Evolutionary conservation across 1,140 invertebrate genomes (phyloP).

Genomic region (Cotesia typhae): DNA sequence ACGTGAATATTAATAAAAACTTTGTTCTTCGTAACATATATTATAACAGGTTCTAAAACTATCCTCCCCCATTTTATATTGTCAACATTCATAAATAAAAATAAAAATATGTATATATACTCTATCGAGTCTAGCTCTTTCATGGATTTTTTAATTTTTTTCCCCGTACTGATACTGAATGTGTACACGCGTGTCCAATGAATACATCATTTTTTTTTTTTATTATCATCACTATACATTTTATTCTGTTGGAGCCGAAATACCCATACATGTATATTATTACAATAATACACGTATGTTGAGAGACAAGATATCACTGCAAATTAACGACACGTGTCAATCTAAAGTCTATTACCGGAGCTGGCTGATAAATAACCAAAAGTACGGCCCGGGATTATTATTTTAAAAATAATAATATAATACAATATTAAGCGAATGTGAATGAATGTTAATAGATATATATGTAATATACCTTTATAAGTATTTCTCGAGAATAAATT

Average conservation of each 20-base stretch:
- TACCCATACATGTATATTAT: no score
- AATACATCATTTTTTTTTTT: no score
- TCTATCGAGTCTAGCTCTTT: not conserved
- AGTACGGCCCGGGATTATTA: not conserved
- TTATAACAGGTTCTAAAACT: no score
- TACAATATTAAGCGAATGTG: conserved; percentile 3
- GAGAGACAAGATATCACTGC: no score
- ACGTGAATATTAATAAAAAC: conserved; percentile 51
- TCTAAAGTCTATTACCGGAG: no score
- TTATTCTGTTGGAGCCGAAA: no score
- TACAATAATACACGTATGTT: no score
- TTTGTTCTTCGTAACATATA: no score
- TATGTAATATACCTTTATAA: not conserved
- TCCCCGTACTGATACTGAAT: not conserved
- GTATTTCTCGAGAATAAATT: conserved; percentile 1
- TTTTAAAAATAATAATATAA: not conserved
- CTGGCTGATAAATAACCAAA: no score
- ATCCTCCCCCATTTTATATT: not conserved
- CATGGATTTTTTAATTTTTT: not conserved
- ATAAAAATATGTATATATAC: conserved; percentile 22
- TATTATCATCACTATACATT: no score
- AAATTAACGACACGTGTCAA: no score
- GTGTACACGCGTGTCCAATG: no score
- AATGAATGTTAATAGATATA: conserved; percentile 2
- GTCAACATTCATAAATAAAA: conserved; percentile 4